These are phyloP conservation scores for Acronicta aceris DNA, from an alignment of 2,888 invertebrate genomes.

Conservation along the genomic window DNA sequence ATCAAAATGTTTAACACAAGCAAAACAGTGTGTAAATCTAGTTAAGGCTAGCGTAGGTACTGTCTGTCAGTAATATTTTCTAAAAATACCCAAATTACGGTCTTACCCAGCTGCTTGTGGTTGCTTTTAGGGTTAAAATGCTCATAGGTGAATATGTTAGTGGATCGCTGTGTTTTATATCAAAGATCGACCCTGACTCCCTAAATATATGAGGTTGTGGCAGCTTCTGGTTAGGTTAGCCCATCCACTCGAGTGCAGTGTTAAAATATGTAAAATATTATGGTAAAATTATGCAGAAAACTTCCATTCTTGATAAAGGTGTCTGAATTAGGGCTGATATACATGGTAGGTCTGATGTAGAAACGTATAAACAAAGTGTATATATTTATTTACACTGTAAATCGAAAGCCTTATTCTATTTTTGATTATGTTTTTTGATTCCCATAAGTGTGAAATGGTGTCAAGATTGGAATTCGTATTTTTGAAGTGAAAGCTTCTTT, in stretches of 20 bases:
- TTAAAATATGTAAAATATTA: constrained; percentile 55
- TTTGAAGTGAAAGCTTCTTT: too few relatives aligned
- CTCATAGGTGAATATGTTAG: constrained; percentile 49
- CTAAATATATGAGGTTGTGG: constrained; percentile 46
- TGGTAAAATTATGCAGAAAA: constrained; percentile 43
- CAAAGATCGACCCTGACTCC: constrained; percentile 29
- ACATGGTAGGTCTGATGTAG: neutral
- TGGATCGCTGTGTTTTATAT: constrained; percentile 42
- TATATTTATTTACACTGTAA: too few relatives aligned
- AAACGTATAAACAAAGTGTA: neutral
- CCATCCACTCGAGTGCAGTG: constrained; percentile 42
- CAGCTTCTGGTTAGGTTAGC: constrained; percentile 19
- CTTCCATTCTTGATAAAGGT: constrained; percentile 31
- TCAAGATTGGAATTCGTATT: too few relatives aligned
- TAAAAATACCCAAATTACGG: constrained; percentile 48
- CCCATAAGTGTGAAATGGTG: too few relatives aligned
- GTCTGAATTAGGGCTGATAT: neutral
- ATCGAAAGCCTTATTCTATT: too few relatives aligned
- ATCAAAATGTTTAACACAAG: neutral
- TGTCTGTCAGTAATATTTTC: constrained; percentile 21
- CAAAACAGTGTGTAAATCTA: neutral
- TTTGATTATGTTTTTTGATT: too few relatives aligned
- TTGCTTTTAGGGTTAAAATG: constrained; percentile 43
- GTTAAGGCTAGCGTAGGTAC: neutral
- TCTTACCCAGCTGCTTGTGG: constrained; percentile 50